Evolutionary conservation across 1,140 invertebrate species (phyloP).

Genomic region (Diplogasteroides magnus): DNA sequence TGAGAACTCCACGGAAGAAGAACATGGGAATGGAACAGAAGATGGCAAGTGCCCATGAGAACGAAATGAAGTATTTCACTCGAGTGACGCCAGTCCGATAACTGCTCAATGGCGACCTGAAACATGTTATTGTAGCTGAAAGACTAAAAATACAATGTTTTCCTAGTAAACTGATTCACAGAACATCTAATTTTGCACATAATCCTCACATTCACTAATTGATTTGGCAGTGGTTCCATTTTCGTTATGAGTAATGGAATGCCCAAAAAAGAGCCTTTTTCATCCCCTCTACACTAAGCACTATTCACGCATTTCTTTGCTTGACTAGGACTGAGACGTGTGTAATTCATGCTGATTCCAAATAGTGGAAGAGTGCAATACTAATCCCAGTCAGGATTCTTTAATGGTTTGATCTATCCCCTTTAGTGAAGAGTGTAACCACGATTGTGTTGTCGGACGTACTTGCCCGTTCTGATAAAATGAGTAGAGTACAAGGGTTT

Average conservation of each 20-base stretch:
- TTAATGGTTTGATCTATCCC: background rate
- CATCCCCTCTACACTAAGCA: no score
- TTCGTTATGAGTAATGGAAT: no score
- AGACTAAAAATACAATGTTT: background rate
- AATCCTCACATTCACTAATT: no score
- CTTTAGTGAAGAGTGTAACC: slow-evolving; percentile 13
- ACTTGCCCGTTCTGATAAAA: slow-evolving; percentile 32
- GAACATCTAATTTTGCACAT: no score
- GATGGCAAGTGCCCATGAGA: slow-evolving; percentile 27
- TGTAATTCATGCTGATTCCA: no score
- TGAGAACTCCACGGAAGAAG: slow-evolving; percentile 28
- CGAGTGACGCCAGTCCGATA: slow-evolving; percentile 32
- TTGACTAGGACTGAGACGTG: no score
- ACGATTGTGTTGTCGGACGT: slow-evolving; percentile 14
- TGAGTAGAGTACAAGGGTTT: slow-evolving; percentile 23
- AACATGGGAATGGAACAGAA: slow-evolving; percentile 29
- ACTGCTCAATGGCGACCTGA: slow-evolving; percentile 35
- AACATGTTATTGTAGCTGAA: slow-evolving; percentile 28
- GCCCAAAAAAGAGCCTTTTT: no score
- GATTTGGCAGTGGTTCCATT: no score
- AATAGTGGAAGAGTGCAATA: background rate
- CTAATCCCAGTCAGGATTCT: background rate
- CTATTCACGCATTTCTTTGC: no score
- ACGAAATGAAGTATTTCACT: slow-evolving; percentile 31
- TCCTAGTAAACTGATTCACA: background rate